phyloP scores from a whole-genome alignment of 2,113 vertebrate genomes.

The Hemichromis elongatus region DNA sequence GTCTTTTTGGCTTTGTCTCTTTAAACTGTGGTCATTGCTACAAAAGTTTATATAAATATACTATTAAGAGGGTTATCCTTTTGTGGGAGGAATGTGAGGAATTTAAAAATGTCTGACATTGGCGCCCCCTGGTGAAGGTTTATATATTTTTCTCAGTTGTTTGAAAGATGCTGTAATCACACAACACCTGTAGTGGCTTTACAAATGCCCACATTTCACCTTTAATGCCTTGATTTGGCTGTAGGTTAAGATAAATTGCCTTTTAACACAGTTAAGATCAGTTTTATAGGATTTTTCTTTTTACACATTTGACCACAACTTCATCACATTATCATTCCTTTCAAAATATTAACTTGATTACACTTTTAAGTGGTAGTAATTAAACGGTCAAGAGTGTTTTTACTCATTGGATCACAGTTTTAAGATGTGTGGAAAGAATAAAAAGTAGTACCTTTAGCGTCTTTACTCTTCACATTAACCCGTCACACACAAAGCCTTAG shows the following conservation, averaged over 20 bases:
- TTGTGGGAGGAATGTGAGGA: background rate
- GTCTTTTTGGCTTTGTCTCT: background rate
- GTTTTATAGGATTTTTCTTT: background rate
- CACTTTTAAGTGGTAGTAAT: background rate
- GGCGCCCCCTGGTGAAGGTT: background rate
- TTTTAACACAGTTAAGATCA: background rate
- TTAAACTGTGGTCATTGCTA: background rate
- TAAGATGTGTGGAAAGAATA: background rate
- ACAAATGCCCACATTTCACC: background rate
- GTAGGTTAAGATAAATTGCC: background rate
- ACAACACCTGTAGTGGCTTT: background rate
- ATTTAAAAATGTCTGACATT: background rate
- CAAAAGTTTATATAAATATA: background rate
- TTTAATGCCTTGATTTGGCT: background rate
- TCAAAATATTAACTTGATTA: background rate
- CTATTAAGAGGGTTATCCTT: background rate
- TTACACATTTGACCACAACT: background rate
- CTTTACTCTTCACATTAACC: background rate
- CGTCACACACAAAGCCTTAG: background rate
- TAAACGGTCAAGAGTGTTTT: background rate
- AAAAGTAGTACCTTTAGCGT: background rate
- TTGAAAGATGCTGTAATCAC: background rate
- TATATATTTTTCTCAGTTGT: background rate
- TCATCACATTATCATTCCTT: background rate
- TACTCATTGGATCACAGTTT: background rate